A percentile compares a stretch with the other conserved stretches of the same genome.
Conservation (phyloP, 53 echinoderm and acorn worm species). For the Echinometra lucunter region DNA sequence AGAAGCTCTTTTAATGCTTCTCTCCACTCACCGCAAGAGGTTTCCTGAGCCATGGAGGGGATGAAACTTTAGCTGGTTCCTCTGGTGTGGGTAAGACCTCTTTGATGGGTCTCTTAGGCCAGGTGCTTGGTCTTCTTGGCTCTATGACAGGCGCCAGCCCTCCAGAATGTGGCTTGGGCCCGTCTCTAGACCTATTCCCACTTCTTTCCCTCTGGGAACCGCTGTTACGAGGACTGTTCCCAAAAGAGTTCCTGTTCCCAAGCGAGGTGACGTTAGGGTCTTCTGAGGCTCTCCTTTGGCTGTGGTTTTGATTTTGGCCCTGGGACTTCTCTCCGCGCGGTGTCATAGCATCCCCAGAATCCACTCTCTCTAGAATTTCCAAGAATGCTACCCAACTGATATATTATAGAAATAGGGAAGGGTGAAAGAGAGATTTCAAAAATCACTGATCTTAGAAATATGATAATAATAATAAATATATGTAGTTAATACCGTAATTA, state of each 20-base stretch:
- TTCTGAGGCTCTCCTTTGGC: conserved; percentile 22
- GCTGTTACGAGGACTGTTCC: conserved; percentile 12
- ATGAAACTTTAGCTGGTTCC: conserved; percentile 50
- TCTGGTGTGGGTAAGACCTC: conserved; percentile 57
- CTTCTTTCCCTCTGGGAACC: conserved; percentile 31
- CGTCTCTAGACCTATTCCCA: conserved; percentile 42
- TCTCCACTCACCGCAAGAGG: conserved; percentile 61
- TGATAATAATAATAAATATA: too few species aligned
- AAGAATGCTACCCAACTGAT: conserved; percentile 91
- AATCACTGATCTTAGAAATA: too few species aligned
- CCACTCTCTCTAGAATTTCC: conserved; percentile 84
- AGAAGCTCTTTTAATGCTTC: too few species aligned
- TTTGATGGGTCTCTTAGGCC: conserved; percentile 77
- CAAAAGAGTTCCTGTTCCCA: conserved; percentile 40
- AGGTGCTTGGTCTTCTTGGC: conserved; percentile 76
- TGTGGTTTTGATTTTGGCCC: not conserved
- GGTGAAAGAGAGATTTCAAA: not conserved
- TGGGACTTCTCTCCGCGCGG: conserved; percentile 37
- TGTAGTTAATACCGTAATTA: too few species aligned
- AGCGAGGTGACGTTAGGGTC: not conserved
- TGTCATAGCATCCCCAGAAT: conserved; percentile 58
- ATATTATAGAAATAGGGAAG: not conserved
- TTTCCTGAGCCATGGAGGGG: conserved; percentile 63
- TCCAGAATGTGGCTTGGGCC: not conserved
- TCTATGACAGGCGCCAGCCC: conserved; percentile 28